Conservation (phyloP, 2,797 vertebrate species). For the Danio kyathit region DNA sequence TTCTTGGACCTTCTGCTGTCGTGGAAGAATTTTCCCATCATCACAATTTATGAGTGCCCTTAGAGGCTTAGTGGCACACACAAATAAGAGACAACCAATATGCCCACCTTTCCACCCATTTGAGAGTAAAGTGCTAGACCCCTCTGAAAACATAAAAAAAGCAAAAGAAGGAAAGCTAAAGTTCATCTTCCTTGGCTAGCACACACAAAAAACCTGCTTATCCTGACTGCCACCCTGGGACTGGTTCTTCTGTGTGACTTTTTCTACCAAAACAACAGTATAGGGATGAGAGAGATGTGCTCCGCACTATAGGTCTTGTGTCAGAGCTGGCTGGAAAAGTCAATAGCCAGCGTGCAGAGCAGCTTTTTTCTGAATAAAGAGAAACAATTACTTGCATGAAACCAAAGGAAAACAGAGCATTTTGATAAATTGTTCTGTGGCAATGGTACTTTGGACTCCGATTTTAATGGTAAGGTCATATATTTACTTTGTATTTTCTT, state of each 20-base stretch:
- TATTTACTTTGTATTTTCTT: too few relatives aligned
- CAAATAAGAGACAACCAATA: neutral
- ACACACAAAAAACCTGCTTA: neutral
- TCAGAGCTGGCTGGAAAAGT: slow-evolving; percentile 3
- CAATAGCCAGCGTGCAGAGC: neutral
- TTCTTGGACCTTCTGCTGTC: too few relatives aligned
- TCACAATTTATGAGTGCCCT: too few relatives aligned
- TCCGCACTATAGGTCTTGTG: too few relatives aligned
- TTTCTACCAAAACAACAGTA: neutral
- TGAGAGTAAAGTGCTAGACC: neutral
- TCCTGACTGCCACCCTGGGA: neutral
- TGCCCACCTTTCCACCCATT: neutral
- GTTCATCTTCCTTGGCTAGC: neutral
- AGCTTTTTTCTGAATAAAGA: neutral
- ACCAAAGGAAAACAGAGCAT: neutral
- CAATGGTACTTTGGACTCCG: neutral
- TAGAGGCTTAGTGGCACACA: neutral
- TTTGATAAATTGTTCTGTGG: neutral
- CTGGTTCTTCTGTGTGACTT: neutral
- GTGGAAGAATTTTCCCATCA: too few relatives aligned
- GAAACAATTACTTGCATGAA: neutral
- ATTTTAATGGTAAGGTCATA: neutral
- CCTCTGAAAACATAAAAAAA: too few relatives aligned
- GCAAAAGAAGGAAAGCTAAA: neutral
- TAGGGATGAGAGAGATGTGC: neutral